Evolutionary conservation across 2,113 vertebrate genomes (phyloP), one percentile per base, ranked within the genome.

Genomic region (Arizona elegans): DNA sequence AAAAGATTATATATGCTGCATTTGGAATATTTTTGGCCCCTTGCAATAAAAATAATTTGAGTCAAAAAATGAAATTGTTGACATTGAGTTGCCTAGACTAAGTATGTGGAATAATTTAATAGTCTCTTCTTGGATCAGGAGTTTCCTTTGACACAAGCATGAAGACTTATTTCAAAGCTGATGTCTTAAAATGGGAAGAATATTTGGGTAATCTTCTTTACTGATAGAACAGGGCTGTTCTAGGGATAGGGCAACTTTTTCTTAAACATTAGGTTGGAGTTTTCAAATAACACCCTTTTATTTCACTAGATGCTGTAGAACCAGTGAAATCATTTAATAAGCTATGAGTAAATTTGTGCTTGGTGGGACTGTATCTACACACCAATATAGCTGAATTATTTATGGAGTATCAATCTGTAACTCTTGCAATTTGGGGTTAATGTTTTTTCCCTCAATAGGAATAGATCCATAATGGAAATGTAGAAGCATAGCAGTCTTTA

Each of bases 231-330:
- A 89, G 75, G n/a, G 23, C 5, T 43, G 38, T 43, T 43, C 38
- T 43, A 43, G 38, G 38, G 38, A 43, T 43, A 43, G 87, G 13
- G 26, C n/a, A 90, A 19, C 92, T 91, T 95, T 86, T 92, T n/a
- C 89, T 0, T 92, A 92, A 86, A 81, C 93, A 54, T 33, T 54
- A 21, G 90, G 87, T 56, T 96, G 93, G 88, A 93, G 94, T 96
- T 58, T 96, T 94, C 89, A 8, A 97, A 94, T 86, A 92, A 89
- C 93, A 95, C 8, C 93, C 94, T 95, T 96, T 92, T 94, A 58
- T 94, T 15, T 93, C 87, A 90, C 91, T 94, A 93, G 33, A 94
- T 92, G 95, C 93, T 87, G 90, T 70, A 95, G 91, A 95, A 94
- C 92, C 94, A 94, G 95, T 23, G 95, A 91, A 95, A 93, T 93